Conservation (phyloP, 2,888 invertebrate species). For the Melinopterus prodromus region DNA sequence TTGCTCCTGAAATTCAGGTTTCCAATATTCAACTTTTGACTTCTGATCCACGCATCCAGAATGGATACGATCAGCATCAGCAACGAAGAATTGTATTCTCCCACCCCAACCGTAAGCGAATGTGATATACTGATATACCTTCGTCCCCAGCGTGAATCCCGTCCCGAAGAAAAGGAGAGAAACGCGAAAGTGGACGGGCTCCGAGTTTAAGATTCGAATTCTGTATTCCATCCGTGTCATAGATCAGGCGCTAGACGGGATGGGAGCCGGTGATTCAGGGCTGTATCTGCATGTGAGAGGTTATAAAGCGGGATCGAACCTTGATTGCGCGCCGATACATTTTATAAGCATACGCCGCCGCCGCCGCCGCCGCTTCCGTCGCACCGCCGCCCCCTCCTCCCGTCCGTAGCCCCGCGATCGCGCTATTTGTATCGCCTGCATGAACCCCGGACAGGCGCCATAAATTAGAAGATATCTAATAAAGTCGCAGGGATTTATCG, state of each 20-base stretch:
- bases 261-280: background rate
- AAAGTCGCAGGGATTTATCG: slow-evolving; percentile 62
- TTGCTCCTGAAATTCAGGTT: no score
- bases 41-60: no score
- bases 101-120: background rate
- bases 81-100: background rate
- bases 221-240: slow-evolving; percentile 4
- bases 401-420: background rate
- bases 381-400: background rate
- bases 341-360: background rate
- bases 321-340: slow-evolving; percentile 4
- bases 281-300: background rate
- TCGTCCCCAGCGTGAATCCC: background rate
- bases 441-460: slow-evolving; percentile 56
- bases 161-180: background rate
- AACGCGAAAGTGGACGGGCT: background rate
- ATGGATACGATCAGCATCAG: background rate
- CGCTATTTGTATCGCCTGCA: slow-evolving; percentile 20
- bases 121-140: slow-evolving; percentile 4
- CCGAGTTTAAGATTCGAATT: background rate
- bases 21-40: no score
- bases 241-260: slow-evolving; percentile 4
- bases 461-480: slow-evolving; percentile 63
- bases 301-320: slow-evolving; percentile 4
- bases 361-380: slow-evolving; percentile 19